These are phyloP conservation scores for Prostheceraeus crozeri DNA, from an alignment of 2,888 invertebrate genomes.

Conservation along the genomic window DNA sequence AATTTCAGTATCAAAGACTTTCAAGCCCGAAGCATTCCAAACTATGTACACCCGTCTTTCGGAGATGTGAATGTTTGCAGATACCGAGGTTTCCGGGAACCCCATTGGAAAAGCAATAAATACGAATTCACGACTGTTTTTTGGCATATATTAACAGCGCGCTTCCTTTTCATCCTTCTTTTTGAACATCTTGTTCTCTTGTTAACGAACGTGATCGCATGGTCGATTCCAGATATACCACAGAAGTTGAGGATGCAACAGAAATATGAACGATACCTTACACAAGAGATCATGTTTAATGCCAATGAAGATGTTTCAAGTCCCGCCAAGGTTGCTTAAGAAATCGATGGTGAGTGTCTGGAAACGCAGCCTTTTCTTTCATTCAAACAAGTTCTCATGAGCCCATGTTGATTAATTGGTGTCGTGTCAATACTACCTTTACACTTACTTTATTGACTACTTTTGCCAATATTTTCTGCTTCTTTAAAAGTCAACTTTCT, in stretches of 20 bases:
- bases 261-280: slow-evolving; percentile 24
- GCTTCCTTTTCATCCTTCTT: slow-evolving; percentile 51
- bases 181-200: slow-evolving; percentile 45
- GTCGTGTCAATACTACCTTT: too few species aligned
- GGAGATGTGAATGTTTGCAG: slow-evolving; percentile 50
- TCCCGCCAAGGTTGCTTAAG: too few species aligned
- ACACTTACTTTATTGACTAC: too few species aligned
- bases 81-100: slow-evolving; percentile 77
- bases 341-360: too few species aligned
- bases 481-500: too few species aligned
- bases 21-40: neutral
- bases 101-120: slow-evolving; percentile 56
- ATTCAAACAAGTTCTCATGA: too few species aligned
- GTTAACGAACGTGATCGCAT: neutral
- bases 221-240: slow-evolving; percentile 22
- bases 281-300: slow-evolving; percentile 10
- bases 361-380: too few species aligned
- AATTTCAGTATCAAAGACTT: slow-evolving; percentile 43
- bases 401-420: too few species aligned
- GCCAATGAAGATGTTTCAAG: too few species aligned
- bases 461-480: too few species aligned
- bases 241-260: neutral
- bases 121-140: slow-evolving; percentile 68
- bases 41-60: slow-evolving; percentile 1
- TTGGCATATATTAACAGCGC: slow-evolving; percentile 80